Conservation (phyloP, 1,140 invertebrate genomes). For the Bactericera cockerelli region DNA sequence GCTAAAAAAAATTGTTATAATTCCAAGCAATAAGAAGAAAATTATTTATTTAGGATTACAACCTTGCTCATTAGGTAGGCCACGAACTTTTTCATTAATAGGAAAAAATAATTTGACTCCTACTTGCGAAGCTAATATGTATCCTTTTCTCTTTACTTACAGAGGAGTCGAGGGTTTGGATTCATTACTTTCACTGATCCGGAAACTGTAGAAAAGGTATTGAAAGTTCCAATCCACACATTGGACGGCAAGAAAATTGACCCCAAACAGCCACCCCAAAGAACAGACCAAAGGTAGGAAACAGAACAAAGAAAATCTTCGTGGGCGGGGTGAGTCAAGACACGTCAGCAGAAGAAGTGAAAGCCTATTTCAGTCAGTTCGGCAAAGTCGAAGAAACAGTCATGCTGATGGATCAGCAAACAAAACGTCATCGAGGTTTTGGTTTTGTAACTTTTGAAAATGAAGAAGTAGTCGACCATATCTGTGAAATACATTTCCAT, state of each 20-base stretch:
- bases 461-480: slow-evolving; percentile 76
- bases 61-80: too few species aligned
- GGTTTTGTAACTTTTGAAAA: slow-evolving; percentile 86
- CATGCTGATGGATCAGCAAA: slow-evolving; percentile 90
- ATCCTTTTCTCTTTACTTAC: slow-evolving; percentile 30
- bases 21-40: too few species aligned
- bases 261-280: slow-evolving; percentile 85
- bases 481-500: slow-evolving; percentile 84
- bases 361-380: slow-evolving; percentile 80
- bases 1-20: too few species aligned
- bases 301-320: slow-evolving; percentile 83
- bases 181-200: slow-evolving; percentile 87
- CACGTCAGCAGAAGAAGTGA: slow-evolving; percentile 77
- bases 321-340: slow-evolving; percentile 83
- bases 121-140: background rate
- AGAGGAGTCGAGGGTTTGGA: slow-evolving; percentile 84
- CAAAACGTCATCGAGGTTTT: slow-evolving; percentile 76
- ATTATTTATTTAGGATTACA: too few species aligned
- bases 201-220: slow-evolving; percentile 72
- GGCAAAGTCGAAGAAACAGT: slow-evolving; percentile 83
- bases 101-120: too few species aligned
- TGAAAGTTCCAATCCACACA: slow-evolving; percentile 77
- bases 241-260: slow-evolving; percentile 90
- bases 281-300: slow-evolving; percentile 66
- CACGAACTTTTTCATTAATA: too few species aligned